A percentile compares a stretch with the other conserved stretches of the same genome.
phyloP scores from a whole-genome alignment of 2,888 invertebrate genomes.

The Chloroclystis v-ata region DNA sequence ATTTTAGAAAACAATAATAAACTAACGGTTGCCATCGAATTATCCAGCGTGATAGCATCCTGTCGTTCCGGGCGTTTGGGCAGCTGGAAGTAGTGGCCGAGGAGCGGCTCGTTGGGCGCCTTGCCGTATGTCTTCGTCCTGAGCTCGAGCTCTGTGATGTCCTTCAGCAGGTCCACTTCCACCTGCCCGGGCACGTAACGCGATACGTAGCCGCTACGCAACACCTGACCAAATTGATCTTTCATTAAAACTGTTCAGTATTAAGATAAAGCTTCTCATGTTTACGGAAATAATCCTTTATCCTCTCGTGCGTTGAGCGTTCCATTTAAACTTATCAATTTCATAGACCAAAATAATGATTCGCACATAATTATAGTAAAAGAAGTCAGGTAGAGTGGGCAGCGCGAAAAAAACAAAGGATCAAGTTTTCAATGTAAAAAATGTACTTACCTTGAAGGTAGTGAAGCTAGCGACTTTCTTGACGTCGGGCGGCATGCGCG shows the following conservation, averaged over 20 bases:
- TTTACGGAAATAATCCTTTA: too few relatives aligned
- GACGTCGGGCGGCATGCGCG: conserved; percentile 85
- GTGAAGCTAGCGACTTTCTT: conserved; percentile 85
- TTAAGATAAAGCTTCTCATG: too few relatives aligned
- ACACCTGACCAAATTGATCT: too few relatives aligned
- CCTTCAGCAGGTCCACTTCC: conserved; percentile 56
- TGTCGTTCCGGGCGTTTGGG: conserved; percentile 72
- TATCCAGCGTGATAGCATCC: conserved; percentile 77
- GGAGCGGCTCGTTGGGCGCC: conserved; percentile 73
- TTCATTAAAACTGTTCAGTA: too few relatives aligned
- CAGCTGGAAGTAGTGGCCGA: conserved; percentile 78
- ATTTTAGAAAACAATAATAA: too few relatives aligned
- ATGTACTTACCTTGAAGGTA: conserved; percentile 86
- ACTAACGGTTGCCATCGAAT: conserved; percentile 73
- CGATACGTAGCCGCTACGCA: conserved; percentile 72
- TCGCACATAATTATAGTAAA: too few relatives aligned
- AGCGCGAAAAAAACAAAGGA: too few relatives aligned
- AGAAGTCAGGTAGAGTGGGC: too few relatives aligned
- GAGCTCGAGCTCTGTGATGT: conserved; percentile 62
- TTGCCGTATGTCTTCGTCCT: conserved; percentile 73
- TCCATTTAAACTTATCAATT: too few relatives aligned
- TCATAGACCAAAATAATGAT: too few relatives aligned
- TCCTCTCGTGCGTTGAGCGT: too few relatives aligned
- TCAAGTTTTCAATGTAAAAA: too few relatives aligned
- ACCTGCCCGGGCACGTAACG: conserved; percentile 71